Conservation (phyloP, 1,140 invertebrate species). For the Cotesia vestalis region DNA sequence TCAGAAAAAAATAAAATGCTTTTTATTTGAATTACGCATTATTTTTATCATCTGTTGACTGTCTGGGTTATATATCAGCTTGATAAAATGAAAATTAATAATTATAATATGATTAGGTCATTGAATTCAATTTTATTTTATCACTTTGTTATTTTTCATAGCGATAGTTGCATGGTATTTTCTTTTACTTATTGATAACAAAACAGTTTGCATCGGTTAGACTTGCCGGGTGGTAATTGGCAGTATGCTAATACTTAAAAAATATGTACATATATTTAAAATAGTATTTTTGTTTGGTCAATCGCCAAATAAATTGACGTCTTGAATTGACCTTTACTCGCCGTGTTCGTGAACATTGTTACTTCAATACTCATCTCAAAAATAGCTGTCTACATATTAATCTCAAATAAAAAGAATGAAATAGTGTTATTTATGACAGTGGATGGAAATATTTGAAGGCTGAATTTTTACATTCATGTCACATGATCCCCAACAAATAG, state of each 20-base stretch:
- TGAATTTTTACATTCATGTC: conserved; percentile 17
- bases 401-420: background rate
- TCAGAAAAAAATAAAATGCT: background rate
- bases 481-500: conserved; percentile 2
- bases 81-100: background rate
- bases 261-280: conserved; percentile 7
- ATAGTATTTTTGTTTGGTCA: background rate
- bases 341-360: no score
- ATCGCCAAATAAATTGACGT: conserved; percentile 21
- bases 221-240: background rate
- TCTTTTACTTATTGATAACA: background rate
- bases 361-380: no score
- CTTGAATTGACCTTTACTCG: conserved; percentile 7
- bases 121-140: conserved; percentile 4
- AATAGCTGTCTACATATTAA: background rate
- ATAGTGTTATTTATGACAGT: background rate
- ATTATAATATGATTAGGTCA: background rate
- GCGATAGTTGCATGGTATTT: background rate
- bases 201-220: background rate
- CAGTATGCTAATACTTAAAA: background rate
- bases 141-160: background rate
- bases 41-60: background rate
- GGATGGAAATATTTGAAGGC: conserved; percentile 3
- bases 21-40: background rate
- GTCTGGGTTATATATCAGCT: background rate